A percentile compares a stretch with the other conserved stretches of the same genome.
These are phyloP conservation scores for Lepus oiostolus DNA, from an alignment of 2,797 vertebrate species.

Conservation along the genomic window DNA sequence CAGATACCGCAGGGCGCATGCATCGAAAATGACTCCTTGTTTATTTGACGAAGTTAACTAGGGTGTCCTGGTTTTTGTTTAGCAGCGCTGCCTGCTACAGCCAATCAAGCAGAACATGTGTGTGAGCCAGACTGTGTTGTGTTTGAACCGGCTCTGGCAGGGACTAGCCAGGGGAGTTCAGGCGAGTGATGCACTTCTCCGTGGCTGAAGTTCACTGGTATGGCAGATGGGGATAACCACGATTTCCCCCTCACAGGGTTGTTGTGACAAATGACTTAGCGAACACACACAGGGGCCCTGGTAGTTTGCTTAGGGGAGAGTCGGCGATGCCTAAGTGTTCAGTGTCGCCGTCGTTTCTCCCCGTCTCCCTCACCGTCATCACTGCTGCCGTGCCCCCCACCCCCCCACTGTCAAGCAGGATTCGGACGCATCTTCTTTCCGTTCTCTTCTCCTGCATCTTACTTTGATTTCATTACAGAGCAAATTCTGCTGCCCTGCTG, in stretches of 20 bases:
- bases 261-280: neutral
- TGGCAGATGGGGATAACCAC: neutral
- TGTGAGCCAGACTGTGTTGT: neutral
- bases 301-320: neutral
- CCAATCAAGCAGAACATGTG: neutral
- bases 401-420: neutral
- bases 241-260: neutral
- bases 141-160: neutral
- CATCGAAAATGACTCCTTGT: neutral
- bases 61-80: neutral
- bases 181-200: neutral
- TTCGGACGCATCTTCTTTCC: neutral
- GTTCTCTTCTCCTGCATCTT: neutral
- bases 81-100: neutral
- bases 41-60: neutral
- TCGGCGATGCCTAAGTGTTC: neutral
- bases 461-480: neutral
- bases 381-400: too few species aligned
- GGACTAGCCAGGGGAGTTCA: neutral
- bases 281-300: neutral
- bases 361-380: neutral
- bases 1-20: neutral
- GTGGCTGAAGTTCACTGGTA: neutral
- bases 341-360: neutral
- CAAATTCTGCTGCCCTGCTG: neutral